Conservation (phyloP, 2,888 invertebrate species). For the Drosophila greeni region DNA sequence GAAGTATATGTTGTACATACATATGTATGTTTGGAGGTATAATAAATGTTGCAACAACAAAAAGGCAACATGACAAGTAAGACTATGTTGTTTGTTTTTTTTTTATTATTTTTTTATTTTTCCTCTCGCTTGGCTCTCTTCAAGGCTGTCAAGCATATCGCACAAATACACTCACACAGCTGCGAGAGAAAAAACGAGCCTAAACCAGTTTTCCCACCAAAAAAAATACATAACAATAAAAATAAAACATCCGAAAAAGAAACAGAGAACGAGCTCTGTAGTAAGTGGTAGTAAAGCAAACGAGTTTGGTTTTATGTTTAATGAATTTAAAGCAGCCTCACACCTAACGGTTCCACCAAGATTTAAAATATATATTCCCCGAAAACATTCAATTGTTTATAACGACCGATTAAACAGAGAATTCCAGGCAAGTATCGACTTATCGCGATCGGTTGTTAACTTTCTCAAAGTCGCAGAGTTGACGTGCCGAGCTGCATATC, state of each 20-base stretch:
- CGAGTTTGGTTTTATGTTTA: conserved; percentile 49
- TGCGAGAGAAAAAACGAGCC: conserved; percentile 37
- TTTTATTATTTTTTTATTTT: conserved; percentile 23
- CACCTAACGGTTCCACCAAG: conserved; percentile 29
- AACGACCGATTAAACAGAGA: conserved; percentile 24
- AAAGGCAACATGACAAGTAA: conserved; percentile 47
- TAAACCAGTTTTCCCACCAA: conserved; percentile 53
- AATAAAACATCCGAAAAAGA: neutral
- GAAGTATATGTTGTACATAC: conserved; percentile 7
- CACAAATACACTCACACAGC: conserved; percentile 16
- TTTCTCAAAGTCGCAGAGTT: conserved; percentile 24
- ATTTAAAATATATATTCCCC: conserved; percentile 5
- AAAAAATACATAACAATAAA: conserved; percentile 1
- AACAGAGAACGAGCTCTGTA: conserved; percentile 29
- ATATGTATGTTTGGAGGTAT: conserved; percentile 14
- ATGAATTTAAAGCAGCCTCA: conserved; percentile 36
- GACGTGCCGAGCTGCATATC: conserved; percentile 29
- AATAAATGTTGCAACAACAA: conserved; percentile 47
- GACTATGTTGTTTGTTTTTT: conserved; percentile 50
- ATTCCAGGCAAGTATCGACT: conserved; percentile 19
- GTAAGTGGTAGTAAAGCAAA: conserved; percentile 45
- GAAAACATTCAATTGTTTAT: conserved; percentile 24
- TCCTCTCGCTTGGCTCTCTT: conserved; percentile 51
- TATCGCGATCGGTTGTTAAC: conserved; percentile 39
- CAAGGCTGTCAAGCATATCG: conserved; percentile 63